Evolutionary conservation across 2,113 vertebrate genomes (phyloP).

Genomic region (Passerina amoena): DNA sequence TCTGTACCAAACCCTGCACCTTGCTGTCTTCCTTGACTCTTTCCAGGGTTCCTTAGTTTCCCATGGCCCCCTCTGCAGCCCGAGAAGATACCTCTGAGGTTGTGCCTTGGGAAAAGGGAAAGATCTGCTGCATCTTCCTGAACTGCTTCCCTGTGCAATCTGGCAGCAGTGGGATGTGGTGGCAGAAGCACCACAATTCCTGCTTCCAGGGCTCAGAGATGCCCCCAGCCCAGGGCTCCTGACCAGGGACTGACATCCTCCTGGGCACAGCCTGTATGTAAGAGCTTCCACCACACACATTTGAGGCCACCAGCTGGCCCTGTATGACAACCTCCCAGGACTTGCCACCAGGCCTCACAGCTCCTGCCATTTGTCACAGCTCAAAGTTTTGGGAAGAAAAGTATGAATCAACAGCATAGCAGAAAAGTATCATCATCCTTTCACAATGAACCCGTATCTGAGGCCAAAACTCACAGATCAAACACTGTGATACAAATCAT

Average conservation of each 20-base stretch:
- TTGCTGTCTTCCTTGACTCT: neutral
- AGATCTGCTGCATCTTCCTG: neutral
- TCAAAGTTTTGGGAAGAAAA: neutral
- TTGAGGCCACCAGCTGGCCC: neutral
- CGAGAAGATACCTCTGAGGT: accelerated
- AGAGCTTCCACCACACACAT: neutral
- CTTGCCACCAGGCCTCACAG: neutral
- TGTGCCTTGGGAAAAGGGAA: neutral
- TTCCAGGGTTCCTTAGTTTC: neutral
- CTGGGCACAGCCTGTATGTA: accelerated
- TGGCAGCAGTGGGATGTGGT: neutral
- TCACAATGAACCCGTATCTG: neutral
- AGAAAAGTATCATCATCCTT: neutral
- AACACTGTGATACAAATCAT: neutral
- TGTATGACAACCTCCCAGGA: accelerated
- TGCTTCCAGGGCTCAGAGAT: neutral
- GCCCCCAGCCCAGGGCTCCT: accelerated
- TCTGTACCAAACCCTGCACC: neutral
- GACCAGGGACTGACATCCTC: neutral
- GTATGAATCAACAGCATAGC: neutral
- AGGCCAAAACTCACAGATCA: neutral
- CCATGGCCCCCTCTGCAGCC: neutral
- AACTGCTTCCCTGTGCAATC: neutral
- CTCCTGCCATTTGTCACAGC: neutral
- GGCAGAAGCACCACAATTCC: neutral